Evolutionary conservation across 2,888 invertebrate genomes (phyloP).

Genomic region (Bellardia bayeri): DNA sequence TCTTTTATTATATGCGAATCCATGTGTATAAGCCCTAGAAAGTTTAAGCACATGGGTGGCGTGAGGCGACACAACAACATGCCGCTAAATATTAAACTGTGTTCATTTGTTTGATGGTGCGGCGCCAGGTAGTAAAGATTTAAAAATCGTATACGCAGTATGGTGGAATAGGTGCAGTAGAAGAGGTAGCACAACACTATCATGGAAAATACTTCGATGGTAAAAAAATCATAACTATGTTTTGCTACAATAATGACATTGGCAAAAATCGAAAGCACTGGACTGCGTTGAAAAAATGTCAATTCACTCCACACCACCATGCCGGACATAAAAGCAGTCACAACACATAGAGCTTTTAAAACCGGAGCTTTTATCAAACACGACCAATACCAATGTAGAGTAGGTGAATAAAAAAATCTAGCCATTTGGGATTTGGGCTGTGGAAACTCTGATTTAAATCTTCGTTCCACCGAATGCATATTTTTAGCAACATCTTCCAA

Average conservation of each 20-base stretch:
- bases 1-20: constrained; percentile 96
- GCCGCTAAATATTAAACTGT: constrained; percentile 98
- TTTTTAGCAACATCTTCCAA: constrained; percentile 95
- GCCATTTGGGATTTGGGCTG: constrained; percentile 86
- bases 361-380: constrained; percentile 92
- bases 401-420: constrained; percentile 88
- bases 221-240: constrained; percentile 93
- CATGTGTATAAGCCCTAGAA: constrained; percentile 98
- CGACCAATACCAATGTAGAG: constrained; percentile 98
- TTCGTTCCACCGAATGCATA: constrained; percentile 85
- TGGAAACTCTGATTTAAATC: constrained; percentile 89
- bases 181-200: constrained; percentile 96
- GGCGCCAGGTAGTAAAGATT: constrained; percentile 99
- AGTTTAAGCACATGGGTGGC: constrained; percentile 99
- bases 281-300: constrained; percentile 96
- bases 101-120: constrained; percentile 99
- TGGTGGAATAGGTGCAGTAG: constrained; percentile 98
- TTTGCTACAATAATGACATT: constrained; percentile 93
- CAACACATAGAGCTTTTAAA: constrained; percentile 89
- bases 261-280: constrained; percentile 98
- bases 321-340: constrained; percentile 91
- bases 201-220: constrained; percentile 97
- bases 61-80: constrained; percentile 99
- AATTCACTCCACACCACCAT: constrained; percentile 99
- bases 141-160: constrained; percentile 97